phyloP scores from a whole-genome alignment of 1,140 invertebrate species.

The Scaptomyza pallida region DNA sequence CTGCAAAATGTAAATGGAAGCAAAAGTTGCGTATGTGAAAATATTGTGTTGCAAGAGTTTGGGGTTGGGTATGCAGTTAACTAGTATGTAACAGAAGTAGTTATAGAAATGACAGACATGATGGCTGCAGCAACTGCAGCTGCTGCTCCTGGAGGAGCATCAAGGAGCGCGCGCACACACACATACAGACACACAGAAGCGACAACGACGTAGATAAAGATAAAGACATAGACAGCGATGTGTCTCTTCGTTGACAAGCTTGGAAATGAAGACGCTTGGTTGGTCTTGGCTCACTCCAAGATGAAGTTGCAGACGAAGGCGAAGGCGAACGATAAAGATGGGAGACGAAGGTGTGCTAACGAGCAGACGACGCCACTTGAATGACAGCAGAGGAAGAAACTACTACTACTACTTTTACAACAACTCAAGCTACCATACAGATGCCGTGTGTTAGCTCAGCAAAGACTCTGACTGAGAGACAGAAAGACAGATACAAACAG shows the following conservation, averaged over 20 bases:
- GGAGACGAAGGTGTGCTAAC: conserved; percentile 62
- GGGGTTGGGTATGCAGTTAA: conserved; percentile 53
- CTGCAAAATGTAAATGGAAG: conserved; percentile 31
- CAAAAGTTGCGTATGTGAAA: conserved; percentile 52
- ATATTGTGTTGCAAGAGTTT: conserved; percentile 2
- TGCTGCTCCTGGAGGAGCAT: conserved; percentile 3
- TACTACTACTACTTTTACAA: no score
- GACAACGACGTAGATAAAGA: conserved; percentile 13
- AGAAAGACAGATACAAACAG: background rate
- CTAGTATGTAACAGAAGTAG: conserved; percentile 79
- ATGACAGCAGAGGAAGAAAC: conserved; percentile 55
- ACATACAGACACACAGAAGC: background rate
- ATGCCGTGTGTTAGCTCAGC: conserved; percentile 11
- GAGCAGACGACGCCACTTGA: conserved; percentile 77
- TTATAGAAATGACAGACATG: conserved; percentile 79
- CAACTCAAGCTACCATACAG: conserved; percentile 28
- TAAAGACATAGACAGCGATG: conserved; percentile 41
- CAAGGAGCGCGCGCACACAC: conserved; percentile 20
- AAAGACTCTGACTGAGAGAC: conserved; percentile 4
- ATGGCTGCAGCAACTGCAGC: conserved; percentile 45
- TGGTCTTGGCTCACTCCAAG: conserved; percentile 24
- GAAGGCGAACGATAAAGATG: background rate
- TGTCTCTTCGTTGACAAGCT: conserved; percentile 48
- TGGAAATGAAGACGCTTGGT: conserved; percentile 40
- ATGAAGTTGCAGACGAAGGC: conserved; percentile 7